These are phyloP conservation scores for Dasyornis broadbenti DNA, from an alignment of 2,113 vertebrate species.

Conservation along the genomic window DNA sequence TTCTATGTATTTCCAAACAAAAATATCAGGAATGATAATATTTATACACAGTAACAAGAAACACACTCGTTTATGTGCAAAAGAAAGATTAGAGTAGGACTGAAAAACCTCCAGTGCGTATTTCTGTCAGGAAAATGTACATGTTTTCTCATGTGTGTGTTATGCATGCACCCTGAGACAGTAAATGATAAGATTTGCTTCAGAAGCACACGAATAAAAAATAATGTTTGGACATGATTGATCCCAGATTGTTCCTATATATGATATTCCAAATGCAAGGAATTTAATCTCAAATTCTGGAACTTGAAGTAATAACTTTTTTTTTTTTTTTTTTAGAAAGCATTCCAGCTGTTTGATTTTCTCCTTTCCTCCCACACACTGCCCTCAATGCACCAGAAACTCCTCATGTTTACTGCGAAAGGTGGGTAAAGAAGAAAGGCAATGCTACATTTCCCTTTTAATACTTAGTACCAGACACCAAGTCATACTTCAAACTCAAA, in stretches of 20 bases:
- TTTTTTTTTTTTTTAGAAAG: not conserved
- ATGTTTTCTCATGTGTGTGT: not conserved
- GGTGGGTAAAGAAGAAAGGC: not conserved
- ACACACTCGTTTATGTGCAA: not conserved
- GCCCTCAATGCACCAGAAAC: not conserved
- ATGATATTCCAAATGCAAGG: not conserved
- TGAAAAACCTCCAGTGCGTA: not conserved
- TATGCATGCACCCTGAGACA: not conserved
- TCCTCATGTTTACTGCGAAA: not conserved
- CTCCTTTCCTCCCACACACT: not conserved
- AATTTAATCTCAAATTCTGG: not conserved
- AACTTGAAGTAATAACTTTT: not conserved
- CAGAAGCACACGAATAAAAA: not conserved
- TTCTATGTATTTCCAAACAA: not conserved
- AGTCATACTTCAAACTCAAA: not conserved
- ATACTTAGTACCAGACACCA: not conserved
- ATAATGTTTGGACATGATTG: not conserved
- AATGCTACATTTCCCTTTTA: not conserved
- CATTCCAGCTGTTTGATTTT: not conserved
- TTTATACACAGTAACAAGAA: not conserved
- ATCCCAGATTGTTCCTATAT: not conserved
- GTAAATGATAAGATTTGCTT: not conserved
- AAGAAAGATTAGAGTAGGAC: not conserved
- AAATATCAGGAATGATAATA: not conserved
- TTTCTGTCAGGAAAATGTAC: not conserved